phyloP scores from a whole-genome alignment of 64 coral and sea anemone species.

The Pocillopora damicornis region DNA sequence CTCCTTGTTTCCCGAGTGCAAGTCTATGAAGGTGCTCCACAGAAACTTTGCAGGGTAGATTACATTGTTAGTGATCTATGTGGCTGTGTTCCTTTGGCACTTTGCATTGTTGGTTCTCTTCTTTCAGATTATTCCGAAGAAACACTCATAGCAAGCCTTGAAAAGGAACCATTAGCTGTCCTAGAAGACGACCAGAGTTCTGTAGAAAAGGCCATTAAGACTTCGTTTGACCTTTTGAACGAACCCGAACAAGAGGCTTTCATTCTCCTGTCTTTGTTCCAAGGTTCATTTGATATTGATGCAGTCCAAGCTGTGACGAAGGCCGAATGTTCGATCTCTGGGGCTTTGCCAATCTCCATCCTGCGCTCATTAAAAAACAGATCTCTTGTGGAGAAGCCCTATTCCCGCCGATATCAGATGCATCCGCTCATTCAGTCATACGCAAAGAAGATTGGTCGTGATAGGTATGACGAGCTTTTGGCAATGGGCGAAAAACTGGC shows the following conservation, averaged over 20 bases:
- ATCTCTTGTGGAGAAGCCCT: neutral
- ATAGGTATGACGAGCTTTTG: neutral
- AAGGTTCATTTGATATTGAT: constrained; percentile 29
- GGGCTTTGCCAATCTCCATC: neutral
- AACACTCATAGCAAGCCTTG: neutral
- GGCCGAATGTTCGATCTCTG: neutral
- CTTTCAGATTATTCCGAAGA: constrained; percentile 19
- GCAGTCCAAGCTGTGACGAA: constrained; percentile 6
- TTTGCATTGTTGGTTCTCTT: constrained; percentile 44
- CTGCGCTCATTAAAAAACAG: neutral
- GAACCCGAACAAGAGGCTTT: neutral
- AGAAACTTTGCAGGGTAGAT: neutral
- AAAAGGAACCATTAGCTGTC: neutral
- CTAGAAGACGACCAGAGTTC: neutral
- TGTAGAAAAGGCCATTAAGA: neutral
- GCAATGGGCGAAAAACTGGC: neutral
- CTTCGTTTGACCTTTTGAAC: constrained; percentile 20
- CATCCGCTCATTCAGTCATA: constrained; percentile 44
- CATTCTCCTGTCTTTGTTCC: constrained; percentile 24
- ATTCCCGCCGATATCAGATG: constrained; percentile 1
- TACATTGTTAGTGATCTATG: constrained; percentile 15
- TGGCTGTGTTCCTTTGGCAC: constrained; percentile 29
- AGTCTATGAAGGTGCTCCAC: neutral
- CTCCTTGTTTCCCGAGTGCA: constrained; percentile 7
- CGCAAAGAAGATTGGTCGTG: neutral